Conservation (phyloP, 2,888 invertebrate genomes). For the Sinhomidia bicolor region DNA sequence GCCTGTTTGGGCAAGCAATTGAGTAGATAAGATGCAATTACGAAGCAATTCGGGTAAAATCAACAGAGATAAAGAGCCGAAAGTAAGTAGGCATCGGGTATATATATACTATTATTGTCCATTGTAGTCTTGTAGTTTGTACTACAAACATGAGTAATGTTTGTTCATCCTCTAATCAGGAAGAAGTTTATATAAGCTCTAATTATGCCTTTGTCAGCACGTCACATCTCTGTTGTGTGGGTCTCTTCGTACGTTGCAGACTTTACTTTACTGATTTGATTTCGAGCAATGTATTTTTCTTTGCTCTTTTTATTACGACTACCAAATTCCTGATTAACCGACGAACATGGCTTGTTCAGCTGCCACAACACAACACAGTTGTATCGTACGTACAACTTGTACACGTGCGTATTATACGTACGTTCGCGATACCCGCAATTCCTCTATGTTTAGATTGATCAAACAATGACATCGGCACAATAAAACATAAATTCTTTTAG, state of each 20-base stretch:
- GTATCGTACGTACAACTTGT: too few relatives aligned
- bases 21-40: slow-evolving; percentile 25
- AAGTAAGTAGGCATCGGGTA: not conserved
- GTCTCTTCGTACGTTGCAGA: not conserved
- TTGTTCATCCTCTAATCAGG: not conserved
- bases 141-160: not conserved
- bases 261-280: slow-evolving; percentile 9
- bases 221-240: not conserved
- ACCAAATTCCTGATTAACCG: not conserved
- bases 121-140: not conserved
- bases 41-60: slow-evolving; percentile 14
- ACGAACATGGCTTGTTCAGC: not conserved
- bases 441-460: too few relatives aligned
- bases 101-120: not conserved
- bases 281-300: not conserved
- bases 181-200: slow-evolving; percentile 1
- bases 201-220: slow-evolving; percentile 30
- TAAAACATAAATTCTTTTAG: too few relatives aligned
- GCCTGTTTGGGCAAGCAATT: slow-evolving; percentile 12
- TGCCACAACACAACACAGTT: too few relatives aligned
- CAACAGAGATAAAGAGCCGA: not conserved
- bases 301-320: not conserved
- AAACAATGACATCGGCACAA: too few relatives aligned
- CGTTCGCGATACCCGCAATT: too few relatives aligned
- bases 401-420: too few relatives aligned